Evolutionary conservation across 2,113 vertebrate genomes (phyloP).

Genomic region (Siniperca chuatsi): DNA sequence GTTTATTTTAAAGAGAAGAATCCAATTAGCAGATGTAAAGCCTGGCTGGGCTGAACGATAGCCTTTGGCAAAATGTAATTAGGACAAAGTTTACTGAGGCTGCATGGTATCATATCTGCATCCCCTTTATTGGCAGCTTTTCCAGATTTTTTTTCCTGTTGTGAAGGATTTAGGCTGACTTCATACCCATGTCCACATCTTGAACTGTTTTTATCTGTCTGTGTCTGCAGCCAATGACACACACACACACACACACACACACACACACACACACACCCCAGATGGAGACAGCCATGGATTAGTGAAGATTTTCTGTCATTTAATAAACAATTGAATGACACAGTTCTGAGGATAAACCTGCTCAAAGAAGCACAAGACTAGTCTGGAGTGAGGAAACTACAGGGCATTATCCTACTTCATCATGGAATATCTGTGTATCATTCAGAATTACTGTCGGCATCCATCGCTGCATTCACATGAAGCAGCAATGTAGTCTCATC

Average conservation of each 20-base stretch:
- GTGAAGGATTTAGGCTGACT: conserved; percentile 69
- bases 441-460: conserved; percentile 48
- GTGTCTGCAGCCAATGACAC: conserved; percentile 39
- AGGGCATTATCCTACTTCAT: conserved; percentile 66
- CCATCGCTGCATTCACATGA: conserved; percentile 22
- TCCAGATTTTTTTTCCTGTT: conserved; percentile 15
- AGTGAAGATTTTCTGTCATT: conserved; percentile 83
- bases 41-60: conserved; percentile 52
- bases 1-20: conserved; percentile 70
- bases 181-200: conserved; percentile 64
- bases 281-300: conserved; percentile 82
- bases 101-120: conserved; percentile 49
- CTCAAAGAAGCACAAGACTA: conserved; percentile 70
- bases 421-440: conserved; percentile 36
- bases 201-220: conserved; percentile 53
- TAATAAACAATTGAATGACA: conserved; percentile 84
- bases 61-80: conserved; percentile 66
- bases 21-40: conserved; percentile 75
- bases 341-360: conserved; percentile 82
- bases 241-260: conserved; percentile 32
- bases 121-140: conserved; percentile 59
- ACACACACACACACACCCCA: conserved; percentile 58
- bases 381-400: conserved; percentile 46
- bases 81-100: conserved; percentile 64
- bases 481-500: conserved; percentile 17